Evolutionary conservation across 2,888 invertebrate genomes (phyloP), one percentile per base, ranked within the genome.

Genomic region (Trichacis sp.): DNA sequence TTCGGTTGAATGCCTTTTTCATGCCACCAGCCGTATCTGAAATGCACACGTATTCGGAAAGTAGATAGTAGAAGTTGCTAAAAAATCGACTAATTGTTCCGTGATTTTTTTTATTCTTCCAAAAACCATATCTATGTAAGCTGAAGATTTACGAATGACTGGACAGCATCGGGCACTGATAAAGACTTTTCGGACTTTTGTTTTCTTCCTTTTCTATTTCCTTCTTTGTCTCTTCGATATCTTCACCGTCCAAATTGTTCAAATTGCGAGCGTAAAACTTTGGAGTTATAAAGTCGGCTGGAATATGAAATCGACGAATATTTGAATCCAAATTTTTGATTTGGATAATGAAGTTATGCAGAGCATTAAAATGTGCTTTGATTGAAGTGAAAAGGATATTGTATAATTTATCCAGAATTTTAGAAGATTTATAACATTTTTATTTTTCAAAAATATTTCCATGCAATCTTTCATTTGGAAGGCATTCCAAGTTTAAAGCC

Each of bases 1-100:
- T 68, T 73, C 5, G 77, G 72, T 1, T 66, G 72, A 43, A 79
- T 76, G 2, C 75, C 75, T 33, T 56, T 73, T 50, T 77, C 76
- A 62, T 81, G 75, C 80, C 81, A 81, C 81, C 81, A 81, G 4
- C 81, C 81, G 43, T 81, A 81, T 12, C 81, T 81, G 60, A 11
- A 68, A 67, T 24, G 24, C 24, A 24, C 24, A 8, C 24, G 24
- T 5, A 24, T 24, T 24, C 24, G 24, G 24, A 24, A 24, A 24
- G 8, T 24, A 24, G 8, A 8, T 24, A 24, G 8, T 5, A 24
- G 4, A 24, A 24, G 24, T 24, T 24, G 3, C 24, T 3, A 8
- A 24, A 24, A 24, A 24, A 24, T 24, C 20, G 17, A 20, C 45
- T 24, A 24, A 30, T 33, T 15, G 17, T 19, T 20, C 8, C 18